These are phyloP conservation scores for Cremastinae sp. DNA, from an alignment of 2,888 invertebrate species.

Conservation along the genomic window DNA sequence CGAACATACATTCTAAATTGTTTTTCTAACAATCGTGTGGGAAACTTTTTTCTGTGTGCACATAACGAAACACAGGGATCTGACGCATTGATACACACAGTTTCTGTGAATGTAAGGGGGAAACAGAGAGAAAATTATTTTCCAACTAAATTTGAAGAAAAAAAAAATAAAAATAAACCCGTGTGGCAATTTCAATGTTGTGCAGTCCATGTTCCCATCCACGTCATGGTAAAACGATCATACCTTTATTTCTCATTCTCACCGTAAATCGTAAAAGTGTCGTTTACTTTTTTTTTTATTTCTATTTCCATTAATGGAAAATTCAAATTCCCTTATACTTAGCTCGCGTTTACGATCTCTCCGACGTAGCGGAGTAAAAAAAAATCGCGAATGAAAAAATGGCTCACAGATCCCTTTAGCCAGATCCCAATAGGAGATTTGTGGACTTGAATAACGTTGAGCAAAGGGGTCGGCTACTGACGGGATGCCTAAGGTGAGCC, in stretches of 20 bases:
- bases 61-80: conserved; percentile 51
- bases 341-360: conserved; percentile 16
- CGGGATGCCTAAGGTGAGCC: conserved; percentile 78
- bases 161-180: conserved; percentile 15
- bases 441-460: conserved; percentile 79
- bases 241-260: conserved; percentile 26
- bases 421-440: conserved; percentile 62
- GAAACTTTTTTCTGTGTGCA: conserved; percentile 38
- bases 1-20: conserved; percentile 73
- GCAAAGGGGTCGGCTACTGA: conserved; percentile 75
- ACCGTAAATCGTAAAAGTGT: conserved; percentile 34
- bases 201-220: conserved; percentile 50
- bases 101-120: conserved; percentile 15
- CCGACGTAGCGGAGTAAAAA: conserved; percentile 18
- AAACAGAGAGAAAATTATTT: conserved; percentile 20
- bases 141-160: conserved; percentile 2
- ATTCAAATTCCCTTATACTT: conserved; percentile 23
- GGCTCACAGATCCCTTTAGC: conserved; percentile 35
- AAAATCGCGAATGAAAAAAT: conserved; percentile 3
- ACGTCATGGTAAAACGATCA: conserved; percentile 48
- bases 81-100: conserved; percentile 56
- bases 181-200: conserved; percentile 41
- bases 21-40: conserved; percentile 78
- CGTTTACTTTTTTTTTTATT: conserved; percentile 27
- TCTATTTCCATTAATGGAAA: background rate